Evolutionary conservation across 2,888 invertebrate species (phyloP).

Genomic region (Pardosa pseudoannulata): DNA sequence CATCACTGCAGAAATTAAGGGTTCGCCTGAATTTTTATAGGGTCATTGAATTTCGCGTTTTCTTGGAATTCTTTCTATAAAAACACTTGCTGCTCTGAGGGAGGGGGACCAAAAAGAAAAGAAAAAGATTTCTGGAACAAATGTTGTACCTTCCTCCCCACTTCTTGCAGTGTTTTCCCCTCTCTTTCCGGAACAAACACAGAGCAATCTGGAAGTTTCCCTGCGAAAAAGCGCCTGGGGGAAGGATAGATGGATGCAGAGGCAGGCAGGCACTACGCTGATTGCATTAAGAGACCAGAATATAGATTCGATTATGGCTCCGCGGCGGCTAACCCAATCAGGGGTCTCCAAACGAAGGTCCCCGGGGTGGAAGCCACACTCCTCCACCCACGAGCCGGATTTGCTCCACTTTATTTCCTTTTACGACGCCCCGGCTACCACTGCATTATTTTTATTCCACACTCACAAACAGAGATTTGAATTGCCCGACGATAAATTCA

Average conservation of each 20-base stretch:
- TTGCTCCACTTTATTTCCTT: conserved; percentile 34
- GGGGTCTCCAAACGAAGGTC: conserved; percentile 32
- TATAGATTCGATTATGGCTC: conserved; percentile 62
- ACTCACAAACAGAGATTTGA: not conserved
- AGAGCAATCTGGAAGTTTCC: conserved; percentile 6
- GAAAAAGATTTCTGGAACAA: too few relatives aligned
- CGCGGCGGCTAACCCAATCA: conserved; percentile 58
- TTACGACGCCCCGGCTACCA: not conserved
- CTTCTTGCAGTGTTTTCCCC: too few relatives aligned
- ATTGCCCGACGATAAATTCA: conserved; percentile 18
- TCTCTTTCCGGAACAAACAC: not conserved
- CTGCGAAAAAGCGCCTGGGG: conserved; percentile 16
- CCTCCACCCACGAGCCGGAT: conserved; percentile 13
- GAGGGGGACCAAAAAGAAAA: too few relatives aligned
- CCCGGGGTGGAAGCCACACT: not conserved
- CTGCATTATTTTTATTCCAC: not conserved
- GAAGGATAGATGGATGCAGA: not conserved
- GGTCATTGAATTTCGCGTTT: too few relatives aligned
- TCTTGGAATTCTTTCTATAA: too few relatives aligned
- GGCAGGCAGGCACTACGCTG: conserved; percentile 22
- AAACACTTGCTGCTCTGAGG: too few relatives aligned
- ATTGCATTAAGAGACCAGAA: conserved; percentile 67
- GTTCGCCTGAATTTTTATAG: too few relatives aligned
- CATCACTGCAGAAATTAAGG: too few relatives aligned
- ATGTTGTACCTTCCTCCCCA: too few relatives aligned